Percentiles rank a stretch among this genome's conserved stretches.
phyloP scores from a whole-genome alignment of 2,113 vertebrate species.

The Apteryx owenii region DNA sequence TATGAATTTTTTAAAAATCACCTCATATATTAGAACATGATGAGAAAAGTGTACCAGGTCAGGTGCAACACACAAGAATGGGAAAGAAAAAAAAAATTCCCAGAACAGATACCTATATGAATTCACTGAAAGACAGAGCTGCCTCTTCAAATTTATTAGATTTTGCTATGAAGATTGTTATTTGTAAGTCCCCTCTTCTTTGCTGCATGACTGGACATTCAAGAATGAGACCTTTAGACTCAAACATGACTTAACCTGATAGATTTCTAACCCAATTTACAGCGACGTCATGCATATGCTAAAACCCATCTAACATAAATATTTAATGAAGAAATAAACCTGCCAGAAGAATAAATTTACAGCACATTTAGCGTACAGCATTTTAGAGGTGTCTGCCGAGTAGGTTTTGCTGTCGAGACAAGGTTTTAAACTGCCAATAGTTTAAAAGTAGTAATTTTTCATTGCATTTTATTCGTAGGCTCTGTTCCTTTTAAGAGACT shows the following conservation, averaged over 20 bases:
- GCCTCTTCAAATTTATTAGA: not conserved
- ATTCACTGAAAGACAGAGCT: not conserved
- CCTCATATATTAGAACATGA: accelerated
- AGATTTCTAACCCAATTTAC: conserved; percentile 65
- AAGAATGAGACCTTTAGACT: conserved; percentile 49
- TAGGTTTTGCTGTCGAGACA: conserved; percentile 60
- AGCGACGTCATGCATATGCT: conserved; percentile 63
- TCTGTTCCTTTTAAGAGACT: conserved; percentile 50
- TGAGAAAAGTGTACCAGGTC: not conserved
- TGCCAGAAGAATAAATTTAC: conserved; percentile 69
- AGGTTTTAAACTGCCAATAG: conserved; percentile 66
- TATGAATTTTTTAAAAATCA: not conserved
- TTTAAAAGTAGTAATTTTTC: conserved; percentile 66
- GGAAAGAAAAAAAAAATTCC: not conserved
- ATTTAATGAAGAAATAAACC: conserved; percentile 75
- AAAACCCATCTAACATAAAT: conserved; percentile 62
- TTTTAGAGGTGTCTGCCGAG: conserved; percentile 56
- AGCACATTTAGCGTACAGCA: not conserved
- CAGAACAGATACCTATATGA: not conserved
- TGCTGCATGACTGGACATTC: conserved; percentile 1
- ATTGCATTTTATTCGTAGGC: conserved; percentile 50
- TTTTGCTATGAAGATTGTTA: conserved; percentile 10
- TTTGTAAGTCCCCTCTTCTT: not conserved
- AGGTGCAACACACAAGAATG: not conserved
- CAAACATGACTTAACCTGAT: conserved; percentile 54